A percentile compares a stretch with the other conserved stretches of the same genome.
Evolutionary conservation across 2,888 invertebrate genomes (phyloP).

Genomic region (Nemoura dubitans): DNA sequence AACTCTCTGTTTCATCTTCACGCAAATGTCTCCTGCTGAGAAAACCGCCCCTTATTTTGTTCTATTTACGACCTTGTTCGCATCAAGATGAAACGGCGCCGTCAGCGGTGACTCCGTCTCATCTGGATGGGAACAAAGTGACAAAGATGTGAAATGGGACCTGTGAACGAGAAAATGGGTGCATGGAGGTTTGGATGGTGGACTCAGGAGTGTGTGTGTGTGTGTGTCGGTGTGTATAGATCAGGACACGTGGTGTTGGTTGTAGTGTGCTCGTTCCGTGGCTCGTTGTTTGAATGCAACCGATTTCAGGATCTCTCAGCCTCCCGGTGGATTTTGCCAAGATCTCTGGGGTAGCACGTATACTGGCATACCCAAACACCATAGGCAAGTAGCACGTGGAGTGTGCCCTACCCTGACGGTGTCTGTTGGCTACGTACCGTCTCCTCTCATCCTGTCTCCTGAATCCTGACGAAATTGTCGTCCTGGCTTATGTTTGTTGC

Average conservation of each 20-base stretch:
- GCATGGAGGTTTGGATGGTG: constrained; percentile 13
- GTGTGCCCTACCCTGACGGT: not conserved
- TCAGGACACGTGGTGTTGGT: constrained; percentile 14
- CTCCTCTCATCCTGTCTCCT: not conserved
- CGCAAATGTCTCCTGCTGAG: not conserved
- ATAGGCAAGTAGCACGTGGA: constrained; percentile 55
- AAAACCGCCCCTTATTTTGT: not conserved
- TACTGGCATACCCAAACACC: constrained; percentile 57
- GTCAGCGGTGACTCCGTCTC: not conserved
- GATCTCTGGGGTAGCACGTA: constrained; percentile 57
- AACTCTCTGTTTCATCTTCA: too few relatives aligned
- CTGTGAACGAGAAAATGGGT: not conserved
- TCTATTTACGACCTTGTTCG: not conserved
- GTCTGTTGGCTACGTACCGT: not conserved
- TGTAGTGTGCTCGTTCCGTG: constrained; percentile 17
- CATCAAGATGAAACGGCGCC: not conserved
- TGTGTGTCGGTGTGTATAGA: not conserved
- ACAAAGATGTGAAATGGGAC: not conserved
- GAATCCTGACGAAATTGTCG: not conserved
- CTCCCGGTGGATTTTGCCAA: constrained; percentile 57
- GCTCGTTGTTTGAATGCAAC: constrained; percentile 36
- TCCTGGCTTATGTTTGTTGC: not conserved
- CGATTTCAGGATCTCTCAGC: constrained; percentile 54
- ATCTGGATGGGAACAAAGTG: not conserved
- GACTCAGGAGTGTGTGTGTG: not conserved